A percentile compares a stretch with the other conserved stretches of the same genome.
Conservation (phyloP, 37 sponge, comb jelly and placozoan species). For the Trichoplax adhaerens region DNA sequence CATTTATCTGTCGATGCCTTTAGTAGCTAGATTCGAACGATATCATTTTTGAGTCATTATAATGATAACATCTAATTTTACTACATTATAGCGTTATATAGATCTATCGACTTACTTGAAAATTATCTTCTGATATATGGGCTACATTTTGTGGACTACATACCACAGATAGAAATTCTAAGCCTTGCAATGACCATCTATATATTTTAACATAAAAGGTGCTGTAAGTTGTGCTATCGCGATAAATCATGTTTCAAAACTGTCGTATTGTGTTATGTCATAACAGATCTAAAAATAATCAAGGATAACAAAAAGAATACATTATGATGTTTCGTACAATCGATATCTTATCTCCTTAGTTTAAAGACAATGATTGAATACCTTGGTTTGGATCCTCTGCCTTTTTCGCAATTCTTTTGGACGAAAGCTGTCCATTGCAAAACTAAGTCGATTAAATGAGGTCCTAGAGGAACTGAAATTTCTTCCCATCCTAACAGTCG, state of each 20-base stretch:
- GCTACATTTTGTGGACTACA: conserved; percentile 36
- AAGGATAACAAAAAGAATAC: too few species aligned
- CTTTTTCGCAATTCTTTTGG: conserved; percentile 36
- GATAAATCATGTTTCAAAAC: too few species aligned
- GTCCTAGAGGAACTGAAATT: conserved; percentile 29
- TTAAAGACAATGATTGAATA: neutral
- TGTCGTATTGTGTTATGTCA: too few species aligned
- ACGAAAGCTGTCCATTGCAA: conserved; percentile 52
- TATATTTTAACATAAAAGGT: neutral
- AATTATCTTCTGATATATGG: conserved; percentile 18
- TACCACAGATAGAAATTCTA: conserved; percentile 47
- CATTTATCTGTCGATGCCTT: too few species aligned
- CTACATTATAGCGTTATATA: too few species aligned
- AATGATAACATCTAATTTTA: too few species aligned
- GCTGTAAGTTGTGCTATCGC: too few species aligned
- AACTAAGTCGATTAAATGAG: conserved; percentile 21
- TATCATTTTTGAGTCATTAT: too few species aligned
- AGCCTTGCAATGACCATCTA: conserved; percentile 53
- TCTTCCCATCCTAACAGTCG: conserved; percentile 45
- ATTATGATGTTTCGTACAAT: too few species aligned
- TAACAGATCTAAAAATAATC: too few species aligned
- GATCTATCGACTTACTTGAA: neutral
- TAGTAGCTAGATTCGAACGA: too few species aligned
- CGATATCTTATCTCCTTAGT: too few species aligned
- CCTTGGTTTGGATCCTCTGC: conserved; percentile 44